These are phyloP conservation scores for Arctocebus calabarensis DNA, from an alignment of 2,797 vertebrate species.

Conservation along the genomic window DNA sequence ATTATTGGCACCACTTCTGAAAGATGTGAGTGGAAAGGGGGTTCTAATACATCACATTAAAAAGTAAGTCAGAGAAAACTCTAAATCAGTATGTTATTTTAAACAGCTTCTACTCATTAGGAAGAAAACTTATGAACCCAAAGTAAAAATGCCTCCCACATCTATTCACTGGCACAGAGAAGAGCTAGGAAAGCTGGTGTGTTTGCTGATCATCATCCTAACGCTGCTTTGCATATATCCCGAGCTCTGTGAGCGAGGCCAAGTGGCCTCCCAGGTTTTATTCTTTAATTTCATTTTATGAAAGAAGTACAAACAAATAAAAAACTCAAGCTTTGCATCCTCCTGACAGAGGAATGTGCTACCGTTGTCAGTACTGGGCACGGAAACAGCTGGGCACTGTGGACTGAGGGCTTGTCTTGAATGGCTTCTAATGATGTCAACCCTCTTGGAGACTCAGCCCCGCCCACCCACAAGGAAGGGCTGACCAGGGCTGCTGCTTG, in stretches of 20 bases:
- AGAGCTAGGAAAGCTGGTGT: neutral
- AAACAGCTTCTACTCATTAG: conserved; percentile 71
- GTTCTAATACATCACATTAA: conserved; percentile 73
- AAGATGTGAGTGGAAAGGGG: conserved; percentile 70
- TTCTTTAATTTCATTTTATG: conserved; percentile 39
- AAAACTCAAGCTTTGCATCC: neutral
- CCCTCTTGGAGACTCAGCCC: neutral
- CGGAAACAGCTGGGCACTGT: neutral
- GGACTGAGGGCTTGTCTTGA: neutral
- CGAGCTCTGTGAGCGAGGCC: neutral
- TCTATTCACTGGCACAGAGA: neutral
- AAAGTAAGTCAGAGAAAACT: conserved; percentile 72
- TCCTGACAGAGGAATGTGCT: neutral
- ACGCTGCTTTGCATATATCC: neutral
- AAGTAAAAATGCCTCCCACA: conserved; percentile 29
- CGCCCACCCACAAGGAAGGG: neutral
- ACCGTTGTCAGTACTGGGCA: neutral
- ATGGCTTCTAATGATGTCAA: neutral
- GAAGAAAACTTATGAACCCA: conserved; percentile 51
- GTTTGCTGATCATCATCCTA: neutral
- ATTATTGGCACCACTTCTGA: conserved; percentile 79
- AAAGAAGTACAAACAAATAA: neutral
- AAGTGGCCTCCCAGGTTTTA: neutral
- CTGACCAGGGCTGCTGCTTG: neutral
- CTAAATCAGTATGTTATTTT: conserved; percentile 71